phyloP scores from a whole-genome alignment of 64 coral and sea anemone genomes.

The Actinia tenebrosa region DNA sequence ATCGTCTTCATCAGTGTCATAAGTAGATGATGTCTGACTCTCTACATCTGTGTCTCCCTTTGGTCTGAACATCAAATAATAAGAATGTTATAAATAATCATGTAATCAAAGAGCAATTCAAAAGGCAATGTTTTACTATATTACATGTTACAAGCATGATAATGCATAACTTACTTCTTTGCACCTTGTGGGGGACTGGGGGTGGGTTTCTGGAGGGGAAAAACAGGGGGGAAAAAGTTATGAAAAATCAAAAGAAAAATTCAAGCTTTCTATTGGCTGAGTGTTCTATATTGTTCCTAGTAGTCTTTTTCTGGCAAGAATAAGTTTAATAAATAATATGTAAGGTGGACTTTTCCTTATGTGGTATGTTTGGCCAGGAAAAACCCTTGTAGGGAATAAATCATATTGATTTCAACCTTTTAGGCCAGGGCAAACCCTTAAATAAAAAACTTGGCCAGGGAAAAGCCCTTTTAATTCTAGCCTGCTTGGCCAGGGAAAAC shows the following conservation, averaged over 20 bases:
- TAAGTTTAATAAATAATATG: too few relatives aligned
- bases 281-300: too few relatives aligned
- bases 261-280: too few relatives aligned
- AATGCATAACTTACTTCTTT: neutral
- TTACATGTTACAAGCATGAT: too few relatives aligned
- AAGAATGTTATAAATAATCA: neutral
- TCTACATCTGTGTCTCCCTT: slow-evolving; percentile 62
- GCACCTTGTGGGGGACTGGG: slow-evolving; percentile 15
- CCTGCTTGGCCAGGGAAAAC: too few relatives aligned
- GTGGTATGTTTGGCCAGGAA: neutral
- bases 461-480: too few relatives aligned
- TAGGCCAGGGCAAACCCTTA: too few relatives aligned
- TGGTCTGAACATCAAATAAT: slow-evolving; percentile 24
- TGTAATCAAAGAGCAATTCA: neutral
- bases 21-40: slow-evolving; percentile 55
- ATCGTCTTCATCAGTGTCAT: slow-evolving; percentile 74
- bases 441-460: too few relatives aligned
- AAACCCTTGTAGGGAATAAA: neutral
- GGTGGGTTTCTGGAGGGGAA: neutral
- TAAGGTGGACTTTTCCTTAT: too few relatives aligned
- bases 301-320: too few relatives aligned
- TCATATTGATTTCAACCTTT: too few relatives aligned
- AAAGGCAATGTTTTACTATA: too few relatives aligned
- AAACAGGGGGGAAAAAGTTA: neutral
- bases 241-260: neutral